phyloP scores from a whole-genome alignment of 1,140 invertebrate genomes.

The Drosophila santomea region DNA sequence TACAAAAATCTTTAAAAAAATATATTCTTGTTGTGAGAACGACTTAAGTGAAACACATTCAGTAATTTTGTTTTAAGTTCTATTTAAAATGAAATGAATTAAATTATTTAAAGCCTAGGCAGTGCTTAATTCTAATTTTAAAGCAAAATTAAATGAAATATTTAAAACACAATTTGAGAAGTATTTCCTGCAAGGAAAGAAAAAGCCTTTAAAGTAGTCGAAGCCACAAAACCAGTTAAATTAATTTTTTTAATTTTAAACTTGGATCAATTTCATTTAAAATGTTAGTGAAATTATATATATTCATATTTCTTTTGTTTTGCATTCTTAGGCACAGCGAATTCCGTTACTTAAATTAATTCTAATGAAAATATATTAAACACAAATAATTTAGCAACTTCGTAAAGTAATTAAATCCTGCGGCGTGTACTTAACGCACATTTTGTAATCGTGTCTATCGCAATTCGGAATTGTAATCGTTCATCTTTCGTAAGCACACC shows the following conservation, averaged over 20 bases:
- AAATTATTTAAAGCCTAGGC: slow-evolving; percentile 44
- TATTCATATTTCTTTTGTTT: slow-evolving; percentile 35
- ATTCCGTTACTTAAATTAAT: slow-evolving; percentile 79
- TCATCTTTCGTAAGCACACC: slow-evolving; percentile 13
- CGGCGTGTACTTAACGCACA: slow-evolving; percentile 59
- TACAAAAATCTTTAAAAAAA: slow-evolving; percentile 40
- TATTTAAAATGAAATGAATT: slow-evolving; percentile 81
- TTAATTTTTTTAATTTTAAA: slow-evolving; percentile 37
- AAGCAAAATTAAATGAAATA: slow-evolving; percentile 39
- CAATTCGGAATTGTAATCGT: slow-evolving; percentile 41
- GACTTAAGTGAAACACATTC: slow-evolving; percentile 68
- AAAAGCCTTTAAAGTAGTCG: slow-evolving; percentile 77
- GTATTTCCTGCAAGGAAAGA: slow-evolving; percentile 82
- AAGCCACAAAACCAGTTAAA: slow-evolving; percentile 50
- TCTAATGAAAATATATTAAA: slow-evolving; percentile 48
- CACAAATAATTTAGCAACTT: slow-evolving; percentile 15
- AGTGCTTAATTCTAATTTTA: slow-evolving; percentile 41
- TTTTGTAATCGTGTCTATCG: slow-evolving; percentile 30
- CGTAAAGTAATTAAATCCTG: slow-evolving; percentile 29
- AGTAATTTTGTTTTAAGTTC: slow-evolving; percentile 81
- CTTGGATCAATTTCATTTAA: slow-evolving; percentile 52
- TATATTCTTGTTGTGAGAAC: slow-evolving; percentile 14
- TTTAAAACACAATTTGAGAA: slow-evolving; percentile 66
- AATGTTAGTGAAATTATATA: slow-evolving; percentile 58
- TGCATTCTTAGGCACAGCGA: slow-evolving; percentile 32